Evolutionary conservation across 2,113 vertebrate species (phyloP), one percentile per base, ranked within the genome.

Genomic region (Cephalopholis sonnerati): DNA sequence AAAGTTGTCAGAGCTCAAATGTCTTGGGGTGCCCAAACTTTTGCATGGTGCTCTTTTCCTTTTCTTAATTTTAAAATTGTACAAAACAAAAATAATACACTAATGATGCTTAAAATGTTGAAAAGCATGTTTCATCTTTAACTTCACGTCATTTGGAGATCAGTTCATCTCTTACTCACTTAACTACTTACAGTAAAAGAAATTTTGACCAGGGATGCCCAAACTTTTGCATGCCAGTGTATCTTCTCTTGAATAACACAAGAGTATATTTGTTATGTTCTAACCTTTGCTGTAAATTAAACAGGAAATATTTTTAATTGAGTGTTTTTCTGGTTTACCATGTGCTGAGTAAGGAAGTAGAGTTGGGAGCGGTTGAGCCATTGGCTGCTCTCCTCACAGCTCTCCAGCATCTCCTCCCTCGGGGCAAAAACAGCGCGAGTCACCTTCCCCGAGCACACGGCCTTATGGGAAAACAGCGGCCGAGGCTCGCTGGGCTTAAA

Each of bases 341-440:
- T 97, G 12, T 89, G 81, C 63, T 95, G 94, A 0, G 96, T 97
- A 54, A 99, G 93, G 86, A 99, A 98, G 91, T 97, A 97, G 0
- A 98, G 96, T 20, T 97, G 97, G 12, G 97, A 99, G 76, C 93
- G 92, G 92, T 96, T 97, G 1, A 99, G 96, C 98, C 98, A 99
- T 79, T 95, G 96, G 84, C 95, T 86, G 86, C 88, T 95, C 92
- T 97, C 97, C 24, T 96, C 95, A 55, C 88, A 93, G 89, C 90
- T 87, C 0, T 87, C 90, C 85, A 97, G 96, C 58, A 96, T 95
- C 74, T 95, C 89, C 1, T 97, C 97, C 77, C 97, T 96, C 16
- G 97, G 97, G 65, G 96, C 90, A 1, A 99, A 99, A 72, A 97
- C 90, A 20, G 97, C 97, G 9, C 93, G 96, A 9, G 88, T 93